Evolutionary conservation across 2,797 vertebrate genomes (phyloP).

Genomic region (Spinus pinus): DNA sequence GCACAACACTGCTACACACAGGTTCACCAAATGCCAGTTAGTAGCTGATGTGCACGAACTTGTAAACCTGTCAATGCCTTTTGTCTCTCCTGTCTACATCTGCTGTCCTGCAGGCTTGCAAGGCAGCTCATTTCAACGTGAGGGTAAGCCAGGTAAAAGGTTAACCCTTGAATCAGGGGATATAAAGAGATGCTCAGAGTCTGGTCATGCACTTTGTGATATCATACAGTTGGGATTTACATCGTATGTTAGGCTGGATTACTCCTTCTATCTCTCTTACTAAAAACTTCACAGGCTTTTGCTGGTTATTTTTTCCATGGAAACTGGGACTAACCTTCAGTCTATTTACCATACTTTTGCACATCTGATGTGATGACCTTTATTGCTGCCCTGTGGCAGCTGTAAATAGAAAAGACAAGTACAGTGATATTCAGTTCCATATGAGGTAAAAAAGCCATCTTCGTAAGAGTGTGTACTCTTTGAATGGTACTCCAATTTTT

Average conservation of each 20-base stretch:
- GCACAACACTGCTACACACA: neutral
- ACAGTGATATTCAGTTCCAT: neutral
- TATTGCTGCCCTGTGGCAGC: neutral
- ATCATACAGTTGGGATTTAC: neutral
- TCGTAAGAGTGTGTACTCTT: neutral
- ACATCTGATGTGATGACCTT: slow-evolving; percentile 2
- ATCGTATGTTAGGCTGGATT: neutral
- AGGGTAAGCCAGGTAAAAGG: neutral
- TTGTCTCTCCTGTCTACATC: neutral
- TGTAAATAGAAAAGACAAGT: slow-evolving; percentile 8
- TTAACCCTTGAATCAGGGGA: neutral
- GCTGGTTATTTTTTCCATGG: neutral
- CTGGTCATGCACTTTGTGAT: neutral
- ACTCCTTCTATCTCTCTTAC: neutral
- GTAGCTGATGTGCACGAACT: neutral
- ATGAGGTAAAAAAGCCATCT: neutral
- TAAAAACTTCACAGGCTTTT: neutral
- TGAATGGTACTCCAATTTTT: neutral
- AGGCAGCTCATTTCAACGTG: neutral
- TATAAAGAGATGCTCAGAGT: neutral
- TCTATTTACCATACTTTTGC: neutral
- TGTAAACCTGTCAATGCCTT: neutral
- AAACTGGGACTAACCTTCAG: neutral
- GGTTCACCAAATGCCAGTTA: neutral
- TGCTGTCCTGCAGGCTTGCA: neutral